phyloP scores from a whole-genome alignment of 2,888 invertebrate species.

The Steinernema carpocapsae region DNA sequence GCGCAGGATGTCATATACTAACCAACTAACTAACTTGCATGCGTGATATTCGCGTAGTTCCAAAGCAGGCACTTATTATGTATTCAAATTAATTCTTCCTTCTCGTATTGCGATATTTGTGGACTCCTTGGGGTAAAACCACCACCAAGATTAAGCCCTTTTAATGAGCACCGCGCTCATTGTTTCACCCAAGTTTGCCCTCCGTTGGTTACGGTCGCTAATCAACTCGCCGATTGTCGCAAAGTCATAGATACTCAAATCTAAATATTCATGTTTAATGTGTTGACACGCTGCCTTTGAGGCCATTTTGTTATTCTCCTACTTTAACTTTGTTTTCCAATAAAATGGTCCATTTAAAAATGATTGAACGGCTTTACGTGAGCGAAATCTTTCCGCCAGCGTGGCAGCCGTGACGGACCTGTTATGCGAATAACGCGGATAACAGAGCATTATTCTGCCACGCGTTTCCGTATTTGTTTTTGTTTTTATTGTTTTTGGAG shows the following conservation, averaged over 20 bases:
- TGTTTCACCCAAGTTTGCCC: too few relatives aligned
- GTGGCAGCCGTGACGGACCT: too few relatives aligned
- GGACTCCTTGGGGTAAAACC: background rate
- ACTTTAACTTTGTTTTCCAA: slow-evolving; percentile 1
- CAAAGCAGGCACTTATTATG: slow-evolving; percentile 27
- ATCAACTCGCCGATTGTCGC: too few relatives aligned
- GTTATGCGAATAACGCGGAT: too few relatives aligned
- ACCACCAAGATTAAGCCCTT: too few relatives aligned
- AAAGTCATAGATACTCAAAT: background rate
- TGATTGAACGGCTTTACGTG: background rate
- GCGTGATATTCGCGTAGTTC: background rate
- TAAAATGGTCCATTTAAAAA: background rate
- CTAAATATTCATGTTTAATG: background rate
- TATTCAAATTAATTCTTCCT: slow-evolving; percentile 25
- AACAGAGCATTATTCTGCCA: background rate
- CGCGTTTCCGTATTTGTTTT: background rate
- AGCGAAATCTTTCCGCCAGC: too few relatives aligned
- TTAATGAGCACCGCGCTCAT: too few relatives aligned
- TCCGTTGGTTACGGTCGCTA: too few relatives aligned
- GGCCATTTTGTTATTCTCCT: background rate
- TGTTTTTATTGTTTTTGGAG: slow-evolving; percentile 23
- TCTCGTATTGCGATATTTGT: background rate
- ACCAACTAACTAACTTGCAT: slow-evolving; percentile 15
- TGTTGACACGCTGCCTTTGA: background rate
- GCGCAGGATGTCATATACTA: background rate